Evolutionary conservation across 2,113 vertebrate genomes (phyloP).

Genomic region (Polypterus senegalus): DNA sequence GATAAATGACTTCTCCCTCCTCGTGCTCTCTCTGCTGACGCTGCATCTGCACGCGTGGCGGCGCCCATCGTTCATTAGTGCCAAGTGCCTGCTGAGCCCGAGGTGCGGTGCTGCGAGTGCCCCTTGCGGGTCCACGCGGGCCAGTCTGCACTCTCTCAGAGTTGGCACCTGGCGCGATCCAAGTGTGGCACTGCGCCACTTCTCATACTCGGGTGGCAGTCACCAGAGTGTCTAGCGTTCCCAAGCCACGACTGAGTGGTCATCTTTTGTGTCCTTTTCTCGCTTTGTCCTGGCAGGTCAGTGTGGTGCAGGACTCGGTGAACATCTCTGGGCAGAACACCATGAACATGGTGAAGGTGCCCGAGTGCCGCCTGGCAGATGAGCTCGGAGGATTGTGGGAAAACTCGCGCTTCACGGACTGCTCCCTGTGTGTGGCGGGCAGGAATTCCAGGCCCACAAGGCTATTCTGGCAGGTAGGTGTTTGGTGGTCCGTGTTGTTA

Average conservation of each 20-base stretch:
- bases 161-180: not conserved
- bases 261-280: not conserved
- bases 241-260: rapidly evolving
- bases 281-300: slow-evolving; percentile 59
- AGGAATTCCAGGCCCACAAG: slow-evolving; percentile 84
- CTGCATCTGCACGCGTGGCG: slow-evolving; percentile 11
- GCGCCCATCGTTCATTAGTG: too few species aligned
- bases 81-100: too few species aligned
- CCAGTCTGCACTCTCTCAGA: slow-evolving; percentile 16
- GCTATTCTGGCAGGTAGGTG: slow-evolving; percentile 76
- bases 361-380: slow-evolving; percentile 87
- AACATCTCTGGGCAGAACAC: slow-evolving; percentile 97
- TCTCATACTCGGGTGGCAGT: not conserved
- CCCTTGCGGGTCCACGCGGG: not conserved
- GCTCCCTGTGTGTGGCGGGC: slow-evolving; percentile 84
- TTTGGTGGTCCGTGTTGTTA: not conserved
- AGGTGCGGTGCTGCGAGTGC: too few species aligned
- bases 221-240: not conserved
- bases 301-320: slow-evolving; percentile 93
- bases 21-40: slow-evolving; percentile 26
- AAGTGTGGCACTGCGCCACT: not conserved
- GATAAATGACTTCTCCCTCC: slow-evolving; percentile 30
- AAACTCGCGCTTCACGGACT: slow-evolving; percentile 91
- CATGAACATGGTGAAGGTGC: slow-evolving; percentile 89
- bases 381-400: slow-evolving; percentile 93